A percentile compares a stretch with the other conserved stretches of the same genome.
Conservation (phyloP, 2,888 invertebrate genomes). For the Apocheima hispidaria region DNA sequence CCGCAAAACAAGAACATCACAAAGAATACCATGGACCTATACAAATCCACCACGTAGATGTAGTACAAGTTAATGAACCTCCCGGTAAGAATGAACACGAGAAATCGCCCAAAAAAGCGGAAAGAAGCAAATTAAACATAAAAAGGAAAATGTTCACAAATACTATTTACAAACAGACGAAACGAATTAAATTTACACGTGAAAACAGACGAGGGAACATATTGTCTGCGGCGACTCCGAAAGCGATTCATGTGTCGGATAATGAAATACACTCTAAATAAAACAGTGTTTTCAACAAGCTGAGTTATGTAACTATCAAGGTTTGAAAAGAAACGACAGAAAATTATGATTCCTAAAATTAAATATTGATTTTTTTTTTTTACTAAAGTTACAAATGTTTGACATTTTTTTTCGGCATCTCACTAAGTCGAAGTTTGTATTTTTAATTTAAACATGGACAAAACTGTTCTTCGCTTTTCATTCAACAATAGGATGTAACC, state of each 20-base stretch:
- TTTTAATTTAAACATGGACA: background rate
- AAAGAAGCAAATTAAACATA: background rate
- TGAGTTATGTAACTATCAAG: no score
- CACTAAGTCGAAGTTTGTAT: no score
- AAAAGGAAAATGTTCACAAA: background rate
- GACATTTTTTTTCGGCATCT: no score
- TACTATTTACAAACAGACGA: background rate
- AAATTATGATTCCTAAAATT: no score
- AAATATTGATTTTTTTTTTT: no score
- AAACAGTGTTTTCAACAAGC: no score
- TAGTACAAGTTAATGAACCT: background rate
- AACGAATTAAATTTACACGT: background rate
- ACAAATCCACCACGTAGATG: background rate
- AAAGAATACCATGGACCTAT: background rate
- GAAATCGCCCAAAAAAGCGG: background rate
- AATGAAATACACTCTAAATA: constrained; percentile 16
- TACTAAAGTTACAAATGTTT: no score
- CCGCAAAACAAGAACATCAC: background rate
- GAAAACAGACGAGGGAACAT: background rate
- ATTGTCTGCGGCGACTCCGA: background rate
- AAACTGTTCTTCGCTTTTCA: background rate
- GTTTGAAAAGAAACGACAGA: no score
- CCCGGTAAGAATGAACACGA: background rate
- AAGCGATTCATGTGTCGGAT: constrained; percentile 1
- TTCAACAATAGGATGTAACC: constrained; percentile 9